Base-by-base conservation (phyloP, 2,888 invertebrate genomes). In the Diaperis boleti region DNA sequence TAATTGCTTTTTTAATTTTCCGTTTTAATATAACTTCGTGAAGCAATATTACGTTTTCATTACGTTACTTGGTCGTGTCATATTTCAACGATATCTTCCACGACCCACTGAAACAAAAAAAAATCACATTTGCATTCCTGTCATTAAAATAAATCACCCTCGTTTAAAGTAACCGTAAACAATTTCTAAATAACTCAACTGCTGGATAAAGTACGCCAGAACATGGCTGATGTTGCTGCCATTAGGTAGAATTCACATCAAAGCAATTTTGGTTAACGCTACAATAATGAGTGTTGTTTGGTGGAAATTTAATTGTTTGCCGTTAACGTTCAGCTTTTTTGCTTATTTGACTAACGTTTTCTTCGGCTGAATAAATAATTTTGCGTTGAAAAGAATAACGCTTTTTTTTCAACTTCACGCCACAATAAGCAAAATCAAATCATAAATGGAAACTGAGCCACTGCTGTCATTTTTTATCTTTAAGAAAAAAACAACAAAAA, bases 101-200 rank as follows among this genome's bases (percentile, higher is more conserved):
- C 14, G 35, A 37, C 15, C n/a, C n/a, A n/a, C n/a, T n/a, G 18
- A 52, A 7, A 8, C 37, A 13, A 33, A 29, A 11, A 18, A 52
- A 39, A 37, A 14, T 33, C 37, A 37, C 22, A 50, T 52, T 52
- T 52, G 37, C 52, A 52, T 52, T 37, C 11, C 8, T 14, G 37
- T 37, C 39, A 22, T 14, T 7, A 20, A 26, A 26, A 52, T 52
- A 52, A 52, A 52, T 52, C 39, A 22, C 37, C 15, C 14, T 52
- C 52, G 10, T 52, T 52, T 37, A 37, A 52, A 52, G 37, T 39
- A 39, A 52, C n/a, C 35, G 26, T 15, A 22, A 52, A 52, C 37
- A 52, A 37, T 52, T 52, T 37, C 13, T 13, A 4, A 2, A 8
- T 20, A n/a, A 29, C 13, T 8, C 26, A 49, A 33, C 47, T 33